Percentiles rank a stretch among this genome's conserved stretches.
These are phyloP conservation scores for Malthinus seriepunctatus DNA, from an alignment of 2,888 invertebrate species.

Conservation along the genomic window DNA sequence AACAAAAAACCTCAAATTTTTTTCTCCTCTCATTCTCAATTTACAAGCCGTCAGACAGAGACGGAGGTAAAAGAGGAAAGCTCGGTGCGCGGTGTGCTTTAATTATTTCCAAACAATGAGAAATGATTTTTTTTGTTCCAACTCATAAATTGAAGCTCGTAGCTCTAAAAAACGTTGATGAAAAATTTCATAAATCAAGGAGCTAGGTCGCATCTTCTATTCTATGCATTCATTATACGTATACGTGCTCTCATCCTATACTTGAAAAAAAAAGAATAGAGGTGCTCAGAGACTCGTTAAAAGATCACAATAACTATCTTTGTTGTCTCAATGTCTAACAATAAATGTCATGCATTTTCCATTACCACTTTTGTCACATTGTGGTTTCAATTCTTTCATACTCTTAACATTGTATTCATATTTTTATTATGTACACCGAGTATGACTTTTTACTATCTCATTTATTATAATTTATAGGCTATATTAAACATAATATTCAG, in stretches of 20 bases:
- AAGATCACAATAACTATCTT: conserved; percentile 49
- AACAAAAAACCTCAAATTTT: background rate
- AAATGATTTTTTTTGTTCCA: background rate
- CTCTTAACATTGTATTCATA: conserved; percentile 22
- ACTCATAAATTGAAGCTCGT: background rate
- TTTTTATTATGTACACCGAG: conserved; percentile 4
- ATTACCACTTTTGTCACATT: conserved; percentile 44
- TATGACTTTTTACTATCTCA: conserved; percentile 19
- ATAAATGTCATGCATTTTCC: conserved; percentile 49
- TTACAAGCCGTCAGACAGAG: too few species aligned
- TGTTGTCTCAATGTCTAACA: conserved; percentile 47
- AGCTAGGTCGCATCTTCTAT: conserved; percentile 21
- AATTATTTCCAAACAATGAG: conserved; percentile 5
- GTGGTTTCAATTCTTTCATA: conserved; percentile 35
- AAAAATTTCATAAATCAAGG: conserved; percentile 19
- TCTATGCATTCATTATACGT: conserved; percentile 14
- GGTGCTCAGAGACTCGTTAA: conserved; percentile 49
- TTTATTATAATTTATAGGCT: conserved; percentile 13
- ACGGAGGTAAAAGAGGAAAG: too few species aligned
- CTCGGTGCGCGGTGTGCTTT: background rate
- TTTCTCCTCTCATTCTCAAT: too few species aligned
- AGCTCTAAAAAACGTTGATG: background rate
- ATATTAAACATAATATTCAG: background rate
- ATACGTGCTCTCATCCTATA: conserved; percentile 19
- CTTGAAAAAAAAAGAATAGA: conserved; percentile 40